Evolutionary conservation across 1,140 invertebrate genomes (phyloP), one percentile per base, ranked within the genome.

Genomic region (Drosophila leontia): DNA sequence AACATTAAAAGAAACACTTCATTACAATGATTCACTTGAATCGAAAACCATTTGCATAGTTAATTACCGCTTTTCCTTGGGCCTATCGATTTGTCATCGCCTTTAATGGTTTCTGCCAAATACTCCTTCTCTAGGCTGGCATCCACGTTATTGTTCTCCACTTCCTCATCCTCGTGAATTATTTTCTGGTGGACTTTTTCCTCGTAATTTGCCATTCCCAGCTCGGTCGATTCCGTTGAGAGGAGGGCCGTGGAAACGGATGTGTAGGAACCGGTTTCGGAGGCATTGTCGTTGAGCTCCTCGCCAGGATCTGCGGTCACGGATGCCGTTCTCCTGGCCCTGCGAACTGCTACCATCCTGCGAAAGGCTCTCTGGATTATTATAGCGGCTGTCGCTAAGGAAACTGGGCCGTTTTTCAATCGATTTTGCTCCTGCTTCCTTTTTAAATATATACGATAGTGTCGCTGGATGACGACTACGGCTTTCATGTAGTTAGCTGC

Each of bases 241-340:
- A 91, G 69, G 5, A 86, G 58, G 1, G 83, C 90, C 13, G 90
- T 91, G 15, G 90, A 91, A n/a, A 82, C 82, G 23, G 90, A 91
- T 17, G 84, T 91, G 47, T 91, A 91, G 7, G 90, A 91, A 3
- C 82, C 84, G 7, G 77, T 80, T 23, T 91, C 90, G 0, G 90
- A 91, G 29, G 67, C 75, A 62, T 82, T 86, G 50, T 91, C 90
- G 41, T 86, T 83, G 3, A 80, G 65, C 15, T 91, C 85, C 34
- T 91, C 82, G 19, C 44, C 23, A n/a, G 78, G 69, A 47, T 75
- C 75, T 11, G 69, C 39, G 9, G 60, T 65, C 19, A 69, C 63
- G 6, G 78, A 58, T 32, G 50, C 63, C 26, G 61, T 61, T 53
- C 39, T 47, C 35, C 78, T 77, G 32, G 69, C 55, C 53, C 39